Evolutionary conservation across 2,113 vertebrate genomes (phyloP).

Genomic region (Neopipo cinnamomea): DNA sequence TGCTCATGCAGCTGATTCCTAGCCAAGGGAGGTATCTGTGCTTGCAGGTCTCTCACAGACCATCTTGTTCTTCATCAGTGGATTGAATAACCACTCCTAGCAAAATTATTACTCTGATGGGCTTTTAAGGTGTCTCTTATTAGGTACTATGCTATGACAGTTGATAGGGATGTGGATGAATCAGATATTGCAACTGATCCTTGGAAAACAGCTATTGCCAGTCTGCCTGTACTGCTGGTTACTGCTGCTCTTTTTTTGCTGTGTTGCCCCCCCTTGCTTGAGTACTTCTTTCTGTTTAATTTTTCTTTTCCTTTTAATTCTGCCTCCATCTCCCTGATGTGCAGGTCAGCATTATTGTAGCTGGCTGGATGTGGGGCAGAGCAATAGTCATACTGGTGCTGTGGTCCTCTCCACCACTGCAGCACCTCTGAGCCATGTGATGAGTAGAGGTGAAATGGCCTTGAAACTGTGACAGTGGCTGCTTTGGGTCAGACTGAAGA

Average conservation of each 20-base stretch:
- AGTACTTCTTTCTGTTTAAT: background rate
- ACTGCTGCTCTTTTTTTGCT: background rate
- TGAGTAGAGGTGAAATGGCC: background rate
- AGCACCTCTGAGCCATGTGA: background rate
- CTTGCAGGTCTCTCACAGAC: background rate
- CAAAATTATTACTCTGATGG: background rate
- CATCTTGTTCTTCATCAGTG: fast-evolving
- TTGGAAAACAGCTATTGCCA: background rate
- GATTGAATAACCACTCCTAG: background rate
- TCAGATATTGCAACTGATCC: background rate
- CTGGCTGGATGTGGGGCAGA: background rate
- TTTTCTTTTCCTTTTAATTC: background rate
- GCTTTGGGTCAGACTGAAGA: background rate
- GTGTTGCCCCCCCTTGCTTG: background rate
- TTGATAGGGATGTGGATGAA: background rate
- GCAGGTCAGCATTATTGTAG: fast-evolving
- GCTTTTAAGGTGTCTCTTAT: background rate
- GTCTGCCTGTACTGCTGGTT: background rate
- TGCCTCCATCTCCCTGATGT: background rate
- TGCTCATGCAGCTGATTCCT: background rate
- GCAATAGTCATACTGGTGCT: background rate
- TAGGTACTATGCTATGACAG: background rate
- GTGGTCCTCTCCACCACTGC: background rate
- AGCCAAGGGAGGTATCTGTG: background rate
- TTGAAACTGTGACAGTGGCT: background rate